Conservation (phyloP, 2,888 invertebrate genomes). For the Rotaria magnacalcarata region DNA sequence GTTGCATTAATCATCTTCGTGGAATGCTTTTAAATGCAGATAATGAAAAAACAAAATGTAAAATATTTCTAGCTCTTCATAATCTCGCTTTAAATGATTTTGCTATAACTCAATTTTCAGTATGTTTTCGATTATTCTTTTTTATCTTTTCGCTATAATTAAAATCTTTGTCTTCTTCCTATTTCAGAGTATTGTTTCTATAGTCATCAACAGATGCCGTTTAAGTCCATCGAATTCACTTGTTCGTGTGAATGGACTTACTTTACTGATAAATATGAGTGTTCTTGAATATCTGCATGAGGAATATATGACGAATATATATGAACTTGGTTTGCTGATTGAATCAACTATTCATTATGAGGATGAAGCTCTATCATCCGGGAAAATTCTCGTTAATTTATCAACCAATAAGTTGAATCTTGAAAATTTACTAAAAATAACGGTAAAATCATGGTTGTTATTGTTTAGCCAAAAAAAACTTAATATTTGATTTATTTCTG, state of each 20-base stretch:
- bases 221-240: neutral
- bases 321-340: neutral
- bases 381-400: conserved; percentile 21
- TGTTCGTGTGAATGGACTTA: neutral
- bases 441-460: neutral
- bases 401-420: conserved; percentile 19
- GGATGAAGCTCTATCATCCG: conserved; percentile 14
- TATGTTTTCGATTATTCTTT: neutral
- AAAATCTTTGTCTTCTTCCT: neutral
- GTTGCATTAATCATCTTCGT: conserved; percentile 11
- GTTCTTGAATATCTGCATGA: neutral
- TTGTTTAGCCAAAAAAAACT: too few relatives aligned
- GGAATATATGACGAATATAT: neutral
- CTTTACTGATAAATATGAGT: neutral
- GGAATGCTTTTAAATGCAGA: neutral
- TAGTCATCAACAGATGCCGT: neutral
- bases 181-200: neutral
- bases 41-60: conserved; percentile 25
- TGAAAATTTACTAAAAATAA: neutral
- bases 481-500: neutral
- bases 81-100: conserved; percentile 19
- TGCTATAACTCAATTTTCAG: conserved; percentile 31
- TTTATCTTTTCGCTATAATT: too few relatives aligned
- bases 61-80: conserved; percentile 7
- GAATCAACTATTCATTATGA: neutral